Conservation (phyloP, 23 tunicate genomes). For the Ascidia mentula region DNA sequence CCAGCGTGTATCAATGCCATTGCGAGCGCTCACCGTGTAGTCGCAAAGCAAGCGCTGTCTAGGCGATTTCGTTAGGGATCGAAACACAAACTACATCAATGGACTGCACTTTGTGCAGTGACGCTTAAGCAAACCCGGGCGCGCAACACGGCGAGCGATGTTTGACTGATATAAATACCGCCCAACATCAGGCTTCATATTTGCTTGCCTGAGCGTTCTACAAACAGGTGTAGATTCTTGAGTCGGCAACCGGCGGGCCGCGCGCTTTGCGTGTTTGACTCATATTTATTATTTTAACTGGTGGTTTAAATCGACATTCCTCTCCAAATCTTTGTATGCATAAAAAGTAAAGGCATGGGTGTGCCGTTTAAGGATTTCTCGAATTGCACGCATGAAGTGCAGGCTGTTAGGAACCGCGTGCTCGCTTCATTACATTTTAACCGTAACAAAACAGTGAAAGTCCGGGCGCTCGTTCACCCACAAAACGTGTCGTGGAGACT, state of each 20-base stretch:
- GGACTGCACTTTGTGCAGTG: neutral
- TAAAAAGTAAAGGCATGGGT: no score
- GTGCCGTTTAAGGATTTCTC: no score
- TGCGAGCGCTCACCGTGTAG: neutral
- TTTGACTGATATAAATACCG: slow-evolving; percentile 9
- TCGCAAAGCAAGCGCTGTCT: neutral
- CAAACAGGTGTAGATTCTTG: neutral
- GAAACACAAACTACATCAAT: neutral
- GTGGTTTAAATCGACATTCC: no score
- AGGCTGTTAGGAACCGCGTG: no score
- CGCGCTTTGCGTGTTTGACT: neutral
- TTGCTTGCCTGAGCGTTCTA: slow-evolving; percentile 7
- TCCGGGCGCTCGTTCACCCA: no score
- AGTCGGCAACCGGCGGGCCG: neutral
- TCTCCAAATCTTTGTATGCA: no score
- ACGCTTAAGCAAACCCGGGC: neutral
- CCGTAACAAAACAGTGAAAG: no score
- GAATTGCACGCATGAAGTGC: no score
- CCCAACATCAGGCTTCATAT: slow-evolving; percentile 3
- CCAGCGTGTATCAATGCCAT: neutral
- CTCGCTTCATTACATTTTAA: no score
- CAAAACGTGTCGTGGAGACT: no score
- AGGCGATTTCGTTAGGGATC: neutral
- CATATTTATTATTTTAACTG: neutral
- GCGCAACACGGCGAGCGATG: neutral